phyloP scores from a whole-genome alignment of 2,113 vertebrate genomes.

The Mandrillus leucophaeus region DNA sequence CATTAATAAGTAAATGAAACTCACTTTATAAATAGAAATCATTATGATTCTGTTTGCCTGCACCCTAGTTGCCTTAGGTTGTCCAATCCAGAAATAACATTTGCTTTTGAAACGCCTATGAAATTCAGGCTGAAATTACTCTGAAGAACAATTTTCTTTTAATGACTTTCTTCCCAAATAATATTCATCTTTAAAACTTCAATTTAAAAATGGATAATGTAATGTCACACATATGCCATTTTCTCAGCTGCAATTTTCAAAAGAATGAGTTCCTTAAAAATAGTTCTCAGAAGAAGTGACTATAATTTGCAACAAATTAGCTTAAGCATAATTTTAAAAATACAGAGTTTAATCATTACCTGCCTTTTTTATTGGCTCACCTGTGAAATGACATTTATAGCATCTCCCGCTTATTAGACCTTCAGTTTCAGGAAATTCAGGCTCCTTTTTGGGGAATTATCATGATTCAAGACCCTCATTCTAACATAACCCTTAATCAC shows the following conservation, averaged over 20 bases:
- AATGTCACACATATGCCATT: neutral
- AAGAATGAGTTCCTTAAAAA: constrained; percentile 9
- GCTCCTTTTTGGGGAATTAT: neutral
- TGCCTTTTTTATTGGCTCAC: neutral
- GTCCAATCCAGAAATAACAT: neutral
- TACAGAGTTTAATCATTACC: neutral
- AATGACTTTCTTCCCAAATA: neutral
- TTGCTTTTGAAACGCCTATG: neutral
- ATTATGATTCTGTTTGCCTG: neutral
- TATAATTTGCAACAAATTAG: constrained; percentile 1
- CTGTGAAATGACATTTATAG: neutral
- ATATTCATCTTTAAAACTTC: neutral
- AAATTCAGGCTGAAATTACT: neutral
- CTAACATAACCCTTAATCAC: neutral
- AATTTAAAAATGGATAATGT: constrained; percentile 7
- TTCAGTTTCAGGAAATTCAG: neutral
- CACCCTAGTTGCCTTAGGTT: neutral
- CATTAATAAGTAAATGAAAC: neutral
- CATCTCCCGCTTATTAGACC: neutral
- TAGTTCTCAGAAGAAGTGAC: neutral
- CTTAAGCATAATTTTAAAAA: constrained; percentile 8
- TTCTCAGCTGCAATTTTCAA: neutral
- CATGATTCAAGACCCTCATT: neutral
- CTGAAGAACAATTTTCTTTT: neutral
- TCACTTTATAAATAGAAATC: neutral